Evolutionary conservation across 2,888 invertebrate species (phyloP).

Genomic region (Prostheceraeus crozeri): DNA sequence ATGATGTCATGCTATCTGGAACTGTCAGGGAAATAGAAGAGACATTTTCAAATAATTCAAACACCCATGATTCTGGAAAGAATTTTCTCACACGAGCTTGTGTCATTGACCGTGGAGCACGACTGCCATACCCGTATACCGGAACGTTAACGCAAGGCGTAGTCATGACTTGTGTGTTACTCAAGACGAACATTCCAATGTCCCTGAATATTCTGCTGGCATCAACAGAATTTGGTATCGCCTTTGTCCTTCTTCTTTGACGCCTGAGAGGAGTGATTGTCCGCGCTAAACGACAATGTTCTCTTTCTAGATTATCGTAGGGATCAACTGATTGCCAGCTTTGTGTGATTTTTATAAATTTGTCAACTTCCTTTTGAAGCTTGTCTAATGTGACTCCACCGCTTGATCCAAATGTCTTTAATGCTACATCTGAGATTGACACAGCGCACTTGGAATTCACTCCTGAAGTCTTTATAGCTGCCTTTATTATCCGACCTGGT

Average conservation of each 20-base stretch:
- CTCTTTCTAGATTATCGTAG: no score
- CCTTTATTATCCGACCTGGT: no score
- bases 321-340: no score
- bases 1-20: constrained; percentile 17
- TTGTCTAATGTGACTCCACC: no score
- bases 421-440: constrained; percentile 17
- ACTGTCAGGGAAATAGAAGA: not conserved
- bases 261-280: no score
- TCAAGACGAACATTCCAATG: constrained; percentile 6
- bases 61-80: constrained; percentile 27
- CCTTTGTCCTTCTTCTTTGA: constrained; percentile 13
- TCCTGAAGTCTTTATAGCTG: no score
- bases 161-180: not conserved
- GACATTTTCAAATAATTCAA: constrained; percentile 19
- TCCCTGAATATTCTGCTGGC: constrained; percentile 7
- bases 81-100: constrained; percentile 7
- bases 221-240: constrained; percentile 12
- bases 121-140: no score
- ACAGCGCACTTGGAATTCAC: constrained; percentile 8
- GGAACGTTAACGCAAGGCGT: not conserved
- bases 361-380: no score
- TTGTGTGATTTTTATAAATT: no score
- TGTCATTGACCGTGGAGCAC: no score
- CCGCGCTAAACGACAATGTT: no score
- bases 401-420: constrained; percentile 4